Conservation (phyloP, 2,113 vertebrate genomes). For the Chroicocephalus ridibundus region DNA sequence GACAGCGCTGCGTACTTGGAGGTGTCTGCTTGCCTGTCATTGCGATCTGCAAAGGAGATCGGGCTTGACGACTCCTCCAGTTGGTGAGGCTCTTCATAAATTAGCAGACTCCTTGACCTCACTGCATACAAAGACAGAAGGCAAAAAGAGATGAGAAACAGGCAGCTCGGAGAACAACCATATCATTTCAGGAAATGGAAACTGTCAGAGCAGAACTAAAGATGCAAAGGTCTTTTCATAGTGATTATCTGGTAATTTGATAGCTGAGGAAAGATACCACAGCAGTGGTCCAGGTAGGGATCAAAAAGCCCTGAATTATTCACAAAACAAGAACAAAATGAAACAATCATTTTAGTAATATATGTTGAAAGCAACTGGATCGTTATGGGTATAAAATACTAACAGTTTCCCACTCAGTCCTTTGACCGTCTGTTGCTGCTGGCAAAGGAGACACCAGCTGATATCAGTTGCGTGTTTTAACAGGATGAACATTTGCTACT, state of each 20-base stretch:
- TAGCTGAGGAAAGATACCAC: not conserved
- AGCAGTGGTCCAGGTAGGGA: not conserved
- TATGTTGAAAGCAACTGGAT: not conserved
- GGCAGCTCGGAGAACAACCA: not conserved
- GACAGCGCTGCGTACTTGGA: constrained; percentile 76
- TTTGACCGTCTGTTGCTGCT: not conserved
- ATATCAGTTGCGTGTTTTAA: not conserved
- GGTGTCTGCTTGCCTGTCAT: constrained; percentile 74
- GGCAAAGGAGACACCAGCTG: not conserved
- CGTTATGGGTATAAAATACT: not conserved
- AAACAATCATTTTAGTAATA: not conserved
- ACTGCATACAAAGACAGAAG: constrained; percentile 72
- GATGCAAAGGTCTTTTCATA: not conserved
- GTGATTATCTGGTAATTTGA: not conserved
- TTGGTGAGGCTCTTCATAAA: constrained; percentile 81
- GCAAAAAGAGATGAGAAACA: not conserved
- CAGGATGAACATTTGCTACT: not conserved
- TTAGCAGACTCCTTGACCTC: constrained; percentile 90
- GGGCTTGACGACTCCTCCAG: constrained; percentile 81
- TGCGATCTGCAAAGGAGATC: constrained; percentile 80
- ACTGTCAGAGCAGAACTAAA: not conserved
- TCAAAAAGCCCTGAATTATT: not conserved
- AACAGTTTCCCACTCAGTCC: not conserved
- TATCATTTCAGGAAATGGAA: not conserved
- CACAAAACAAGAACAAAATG: not conserved